Evolutionary conservation across 2,888 invertebrate species (phyloP).

Genomic region (Parnassius smintheus): DNA sequence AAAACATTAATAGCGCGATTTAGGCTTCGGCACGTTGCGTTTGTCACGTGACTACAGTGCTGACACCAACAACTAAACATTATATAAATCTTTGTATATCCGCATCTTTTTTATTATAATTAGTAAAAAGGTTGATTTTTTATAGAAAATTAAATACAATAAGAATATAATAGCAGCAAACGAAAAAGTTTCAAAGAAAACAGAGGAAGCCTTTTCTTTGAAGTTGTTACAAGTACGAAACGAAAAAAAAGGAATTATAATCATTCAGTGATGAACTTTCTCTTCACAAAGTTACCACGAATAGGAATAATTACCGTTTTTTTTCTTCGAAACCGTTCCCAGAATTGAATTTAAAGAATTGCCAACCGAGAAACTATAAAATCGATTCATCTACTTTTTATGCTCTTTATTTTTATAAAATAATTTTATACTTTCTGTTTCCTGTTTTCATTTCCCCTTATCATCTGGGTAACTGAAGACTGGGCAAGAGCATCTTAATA

Average conservation of each 20-base stretch:
- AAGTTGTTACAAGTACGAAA: conserved; percentile 6
- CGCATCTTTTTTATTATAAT: too few species aligned
- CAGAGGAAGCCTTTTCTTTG: conserved; percentile 1
- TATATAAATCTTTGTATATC: too few species aligned
- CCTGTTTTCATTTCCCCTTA: not conserved
- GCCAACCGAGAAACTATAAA: not conserved
- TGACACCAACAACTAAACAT: too few species aligned
- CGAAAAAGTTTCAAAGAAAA: conserved; percentile 2
- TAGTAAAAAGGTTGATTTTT: too few species aligned
- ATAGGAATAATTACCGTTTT: conserved; percentile 3
- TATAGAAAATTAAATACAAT: too few species aligned
- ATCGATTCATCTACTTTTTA: not conserved
- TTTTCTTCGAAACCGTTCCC: not conserved
- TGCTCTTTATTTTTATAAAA: too few species aligned
- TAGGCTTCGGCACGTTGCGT: too few species aligned
- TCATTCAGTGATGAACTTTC: conserved; percentile 8
- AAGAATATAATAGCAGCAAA: not conserved
- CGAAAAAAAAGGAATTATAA: conserved; percentile 9
- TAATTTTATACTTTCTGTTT: not conserved
- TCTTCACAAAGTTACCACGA: not conserved
- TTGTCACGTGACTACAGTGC: too few species aligned
- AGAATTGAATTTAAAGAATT: conserved; percentile 5
- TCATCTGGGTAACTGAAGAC: too few species aligned
- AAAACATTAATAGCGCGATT: too few species aligned
- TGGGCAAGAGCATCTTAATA: too few species aligned